Conservation (phyloP, 2,888 invertebrate genomes). For the Abrostola tripartita region DNA sequence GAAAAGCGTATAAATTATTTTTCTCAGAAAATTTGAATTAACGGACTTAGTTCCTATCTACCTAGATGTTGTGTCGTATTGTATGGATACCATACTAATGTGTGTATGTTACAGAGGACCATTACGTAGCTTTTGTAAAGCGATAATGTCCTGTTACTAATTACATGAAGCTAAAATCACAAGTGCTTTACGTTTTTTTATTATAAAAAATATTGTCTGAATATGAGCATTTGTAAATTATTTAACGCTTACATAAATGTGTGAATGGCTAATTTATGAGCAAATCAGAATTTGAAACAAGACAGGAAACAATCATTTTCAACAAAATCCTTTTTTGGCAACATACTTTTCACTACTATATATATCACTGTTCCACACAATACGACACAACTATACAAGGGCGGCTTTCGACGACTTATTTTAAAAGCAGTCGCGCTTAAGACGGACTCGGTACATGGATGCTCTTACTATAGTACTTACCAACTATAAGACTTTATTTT, state of each 20-base stretch:
- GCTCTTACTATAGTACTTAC: not conserved
- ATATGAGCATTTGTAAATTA: too few species aligned
- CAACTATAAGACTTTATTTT: conserved; percentile 2
- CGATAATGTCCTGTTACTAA: not conserved
- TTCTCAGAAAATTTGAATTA: conserved; percentile 71
- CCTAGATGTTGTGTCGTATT: conserved; percentile 57
- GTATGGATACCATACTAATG: conserved; percentile 49
- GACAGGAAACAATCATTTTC: not conserved
- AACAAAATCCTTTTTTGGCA: not conserved
- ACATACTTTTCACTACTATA: not conserved
- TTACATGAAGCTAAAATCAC: too few species aligned
- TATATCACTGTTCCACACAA: conserved; percentile 26
- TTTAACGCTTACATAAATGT: too few species aligned
- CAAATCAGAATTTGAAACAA: not conserved
- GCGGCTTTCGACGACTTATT: conserved; percentile 53
- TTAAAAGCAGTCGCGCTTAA: conserved; percentile 30
- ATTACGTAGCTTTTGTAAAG: conserved; percentile 8
- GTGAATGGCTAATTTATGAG: not conserved
- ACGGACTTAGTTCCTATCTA: conserved; percentile 78
- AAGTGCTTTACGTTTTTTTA: too few species aligned
- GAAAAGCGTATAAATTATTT: conserved; percentile 83
- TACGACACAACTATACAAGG: conserved; percentile 47
- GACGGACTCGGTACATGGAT: conserved; percentile 20
- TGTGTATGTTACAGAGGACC: conserved; percentile 1
- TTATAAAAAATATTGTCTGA: too few species aligned